Evolutionary conservation across 1,140 invertebrate genomes (phyloP).

Genomic region (Caenorhabditis remanei): DNA sequence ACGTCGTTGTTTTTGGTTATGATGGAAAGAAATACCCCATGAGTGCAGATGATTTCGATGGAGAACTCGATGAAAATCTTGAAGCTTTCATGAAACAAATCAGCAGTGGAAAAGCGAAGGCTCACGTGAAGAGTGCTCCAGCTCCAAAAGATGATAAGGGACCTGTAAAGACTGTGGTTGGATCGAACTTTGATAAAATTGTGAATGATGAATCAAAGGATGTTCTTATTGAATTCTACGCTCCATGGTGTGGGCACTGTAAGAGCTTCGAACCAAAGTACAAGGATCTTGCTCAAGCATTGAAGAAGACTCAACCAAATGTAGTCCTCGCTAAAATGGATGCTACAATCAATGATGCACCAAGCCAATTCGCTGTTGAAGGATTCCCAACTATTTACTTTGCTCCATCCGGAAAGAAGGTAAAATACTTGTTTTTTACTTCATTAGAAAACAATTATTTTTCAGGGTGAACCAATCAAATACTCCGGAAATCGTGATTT

Average conservation of each 20-base stretch:
- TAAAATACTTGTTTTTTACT: not conserved
- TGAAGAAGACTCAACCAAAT: constrained; percentile 75
- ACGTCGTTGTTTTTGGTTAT: constrained; percentile 80
- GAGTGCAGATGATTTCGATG: constrained; percentile 82
- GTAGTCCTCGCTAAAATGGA: constrained; percentile 81
- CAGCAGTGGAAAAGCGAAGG: constrained; percentile 77
- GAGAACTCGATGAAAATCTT: constrained; percentile 79
- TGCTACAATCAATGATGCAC: constrained; percentile 80
- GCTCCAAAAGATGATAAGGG: constrained; percentile 79
- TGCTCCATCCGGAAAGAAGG: constrained; percentile 79
- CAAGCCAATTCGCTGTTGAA: constrained; percentile 79
- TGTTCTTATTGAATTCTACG: constrained; percentile 80
- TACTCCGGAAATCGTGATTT: constrained; percentile 79
- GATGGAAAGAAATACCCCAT: constrained; percentile 80
- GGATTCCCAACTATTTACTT: constrained; percentile 81
- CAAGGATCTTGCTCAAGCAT: constrained; percentile 72
- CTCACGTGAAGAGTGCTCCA: constrained; percentile 80
- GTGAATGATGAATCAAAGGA: constrained; percentile 79
- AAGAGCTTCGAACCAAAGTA: constrained; percentile 75
- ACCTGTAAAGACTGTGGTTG: constrained; percentile 79
- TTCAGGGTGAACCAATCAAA: constrained; percentile 64
- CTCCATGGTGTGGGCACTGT: constrained; percentile 79
- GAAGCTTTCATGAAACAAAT: constrained; percentile 78
- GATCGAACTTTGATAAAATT: constrained; percentile 79
- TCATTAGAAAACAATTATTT: not conserved